Base-by-base conservation (phyloP, 2,113 vertebrate genomes). In the Scomber colias region DNA sequence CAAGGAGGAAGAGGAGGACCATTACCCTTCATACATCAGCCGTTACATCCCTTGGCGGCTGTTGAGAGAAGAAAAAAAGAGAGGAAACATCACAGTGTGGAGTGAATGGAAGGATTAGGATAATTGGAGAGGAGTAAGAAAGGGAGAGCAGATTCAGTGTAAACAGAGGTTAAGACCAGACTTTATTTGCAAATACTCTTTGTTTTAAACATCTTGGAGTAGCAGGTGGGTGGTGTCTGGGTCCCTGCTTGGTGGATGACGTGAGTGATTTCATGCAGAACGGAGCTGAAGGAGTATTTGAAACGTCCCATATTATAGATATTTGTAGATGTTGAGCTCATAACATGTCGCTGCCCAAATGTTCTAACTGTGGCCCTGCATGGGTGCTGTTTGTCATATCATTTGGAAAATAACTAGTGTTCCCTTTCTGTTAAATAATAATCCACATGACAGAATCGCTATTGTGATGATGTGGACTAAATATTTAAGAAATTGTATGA, bases 21-120 rank as follows among this genome's bases (percentile, higher is more conserved):
- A 91, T 92, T 92, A 90, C 82, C 79, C 78, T 73, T 87, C 13
- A 64, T 76, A 86, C 81, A 91, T 91, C 89, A 92, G 81, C 84
- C 90, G 59, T 91, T 87, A 91, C 89, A 71, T 92, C 91, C 89
- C 87, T 81, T 66, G 65, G 30, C 64, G 67, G 53, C 68, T 70
- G 48, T 64, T 3, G 9, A 35, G 13, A 57, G 62, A 44, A 15
- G 11, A 4, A 55, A 54, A 56, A 56, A 40, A 31, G 53, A 54
- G 54, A 73, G 72, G 71, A 63, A 68, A 78, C 54, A 71, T 71
- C 15, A 50, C 50, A 63, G 64, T 49, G 67, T 71, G 69, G 59
- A 40, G 35, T 40, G 35, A 40, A 74, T 69, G 61, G 50, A 74
- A 71, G 81, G 80, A 89, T 87, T 74, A 81, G 14, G 56, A 79